Base-by-base conservation (phyloP, 1,140 invertebrate genomes). In the Drosophila navojoa region DNA sequence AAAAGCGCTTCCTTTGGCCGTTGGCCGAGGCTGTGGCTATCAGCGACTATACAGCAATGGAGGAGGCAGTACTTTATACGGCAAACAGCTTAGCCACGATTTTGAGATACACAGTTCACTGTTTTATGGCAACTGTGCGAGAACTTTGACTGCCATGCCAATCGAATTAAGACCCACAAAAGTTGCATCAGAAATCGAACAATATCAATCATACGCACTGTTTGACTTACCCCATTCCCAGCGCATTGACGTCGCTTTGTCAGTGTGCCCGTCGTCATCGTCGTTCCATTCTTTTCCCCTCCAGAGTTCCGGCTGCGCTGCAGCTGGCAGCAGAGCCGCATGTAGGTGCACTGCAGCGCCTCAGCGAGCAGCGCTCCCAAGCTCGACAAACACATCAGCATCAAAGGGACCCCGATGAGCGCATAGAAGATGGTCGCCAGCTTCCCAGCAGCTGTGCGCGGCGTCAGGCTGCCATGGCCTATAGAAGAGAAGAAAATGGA, bases 341-440 rank as follows among this genome's bases (percentile, higher is more conserved):
- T 93, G 92, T 96, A 97, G 5, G 94, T 94, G 79, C 95, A 94
- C 79, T 96, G 94, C 69, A 97, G 95, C 1, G 95, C 94, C 29
- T 95, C 93, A 15, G 97, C 97, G 64, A 97, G 93, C 45, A 96
- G 93, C n/a, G 95, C 94, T 1, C 97, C 97, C 54, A 98, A 94
- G 78, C 97, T 97, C 4, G 96, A 97, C 47, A 98, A 93, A 92
- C 97, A 98, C 47, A 98, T 94, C 45, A 98, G 93, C 93, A 97
- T 97, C 45, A 98, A 91, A 2, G 97, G 97, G 32, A 98, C 97
- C 1, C 97, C 97, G 79, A 94, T 93, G 79, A 95, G 93, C 1
- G 97, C 97, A 91, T 98, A 98, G 10, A 97, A 92, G 77, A 98
- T 98, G 1, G 97, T 98, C 1, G 96, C 94, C 22, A 97, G 93